Conservation (phyloP, 2,797 vertebrate genomes). For the Peromyscus aztecus region DNA sequence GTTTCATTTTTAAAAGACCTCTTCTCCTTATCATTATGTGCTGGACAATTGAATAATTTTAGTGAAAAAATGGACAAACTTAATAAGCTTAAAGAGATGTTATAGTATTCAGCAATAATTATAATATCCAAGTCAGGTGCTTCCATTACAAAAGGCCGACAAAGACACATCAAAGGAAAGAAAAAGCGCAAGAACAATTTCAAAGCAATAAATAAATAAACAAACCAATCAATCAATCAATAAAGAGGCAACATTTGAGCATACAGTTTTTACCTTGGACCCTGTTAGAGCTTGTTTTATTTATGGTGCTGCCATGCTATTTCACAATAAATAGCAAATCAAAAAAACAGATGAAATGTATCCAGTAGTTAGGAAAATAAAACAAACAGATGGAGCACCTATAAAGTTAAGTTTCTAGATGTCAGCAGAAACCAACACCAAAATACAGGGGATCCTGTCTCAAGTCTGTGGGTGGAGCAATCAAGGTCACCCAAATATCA, state of each 20-base stretch:
- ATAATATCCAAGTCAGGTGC: constrained; percentile 20
- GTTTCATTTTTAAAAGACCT: no score
- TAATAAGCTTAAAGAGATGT: background rate
- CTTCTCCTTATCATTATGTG: no score
- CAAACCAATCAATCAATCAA: background rate
- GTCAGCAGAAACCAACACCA: background rate
- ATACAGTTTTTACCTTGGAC: background rate
- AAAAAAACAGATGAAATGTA: background rate
- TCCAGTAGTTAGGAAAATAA: background rate
- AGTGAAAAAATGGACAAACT: no score
- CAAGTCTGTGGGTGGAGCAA: fast-evolving
- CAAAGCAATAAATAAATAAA: background rate
- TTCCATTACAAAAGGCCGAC: constrained; percentile 57
- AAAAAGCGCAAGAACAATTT: background rate
- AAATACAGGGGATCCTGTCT: background rate
- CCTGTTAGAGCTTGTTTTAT: background rate
- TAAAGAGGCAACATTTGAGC: background rate
- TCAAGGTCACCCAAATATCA: background rate
- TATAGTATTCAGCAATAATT: constrained; percentile 70
- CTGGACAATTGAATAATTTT: no score
- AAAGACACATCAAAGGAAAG: background rate
- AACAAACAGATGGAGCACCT: background rate
- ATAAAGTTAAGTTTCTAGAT: background rate
- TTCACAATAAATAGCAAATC: background rate
- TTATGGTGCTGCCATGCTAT: background rate